Evolutionary conservation across 2,888 invertebrate species (phyloP), one percentile per base, ranked within the genome.

Genomic region (Ennomos erosarius): DNA sequence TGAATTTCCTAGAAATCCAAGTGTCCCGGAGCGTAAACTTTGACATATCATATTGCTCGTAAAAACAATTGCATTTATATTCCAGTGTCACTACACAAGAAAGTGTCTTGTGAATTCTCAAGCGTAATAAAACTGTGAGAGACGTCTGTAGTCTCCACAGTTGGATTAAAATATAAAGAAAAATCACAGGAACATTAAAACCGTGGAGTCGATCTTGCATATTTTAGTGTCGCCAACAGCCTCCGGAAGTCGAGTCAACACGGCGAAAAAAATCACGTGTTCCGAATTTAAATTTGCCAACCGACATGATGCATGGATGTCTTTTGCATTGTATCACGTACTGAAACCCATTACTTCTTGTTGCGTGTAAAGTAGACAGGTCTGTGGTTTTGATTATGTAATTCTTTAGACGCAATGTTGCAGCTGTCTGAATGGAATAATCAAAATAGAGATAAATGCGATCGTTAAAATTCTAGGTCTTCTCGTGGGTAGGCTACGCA

Each of bases 291-390:
- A 64, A 69, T 67, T 67, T 56, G 58, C 48, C 11, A 62, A 62
- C 64, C 53, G 64, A 59, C 60, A 53, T 59, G 47, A 48, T 45
- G 44, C 54, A 57, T 62, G 47, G 58, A 55, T 64, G 56, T 63
- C 62, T 62, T 62, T 56, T 60, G 65, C 69, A 68, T 67, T 60
- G 62, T 62, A 47, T 63, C 69, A 69, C 69, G 69, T 69, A 61
- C 59, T 60, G 35, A 59, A 65, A 57, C 55, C 64, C 55, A 68
- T 65, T 54, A 55, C 50, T 56, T 55, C 16, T 49, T 39, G 33
- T 1, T 26, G 4, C 36, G 13, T 49, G 55, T 57, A 43, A 16
- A 59, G 43, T 39, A 44, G 46, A 49, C 44, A 55, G 39, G 35
- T 52, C 38, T 62, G 48, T 43, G 61, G 61, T 46, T 54, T 61